A percentile compares a stretch with the other conserved stretches of the same genome.
phyloP scores from a whole-genome alignment of 2,888 invertebrate species.

The Cinara cedri region DNA sequence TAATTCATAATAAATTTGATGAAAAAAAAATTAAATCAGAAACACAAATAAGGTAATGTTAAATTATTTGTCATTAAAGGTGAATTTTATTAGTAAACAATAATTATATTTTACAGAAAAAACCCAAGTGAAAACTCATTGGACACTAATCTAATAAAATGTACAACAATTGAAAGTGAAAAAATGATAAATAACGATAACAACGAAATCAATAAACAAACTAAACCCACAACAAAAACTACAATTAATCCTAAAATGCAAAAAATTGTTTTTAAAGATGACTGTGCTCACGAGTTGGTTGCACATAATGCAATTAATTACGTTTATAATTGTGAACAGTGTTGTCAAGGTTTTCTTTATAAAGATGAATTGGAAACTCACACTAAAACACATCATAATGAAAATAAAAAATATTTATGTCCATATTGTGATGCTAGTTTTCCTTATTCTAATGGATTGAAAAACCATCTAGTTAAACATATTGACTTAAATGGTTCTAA shows the following conservation, averaged over 20 bases:
- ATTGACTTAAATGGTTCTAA: conserved; percentile 9
- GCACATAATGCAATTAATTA: background rate
- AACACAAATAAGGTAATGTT: background rate
- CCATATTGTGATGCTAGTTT: conserved; percentile 53
- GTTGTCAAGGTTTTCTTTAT: conserved; percentile 9
- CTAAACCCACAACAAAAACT: background rate
- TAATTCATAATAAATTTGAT: conserved; percentile 17
- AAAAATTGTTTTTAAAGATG: conserved; percentile 46
- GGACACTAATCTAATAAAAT: too few relatives aligned
- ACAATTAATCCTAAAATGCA: conserved; percentile 26
- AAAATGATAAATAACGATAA: background rate
- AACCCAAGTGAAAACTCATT: too few relatives aligned
- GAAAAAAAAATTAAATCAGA: background rate
- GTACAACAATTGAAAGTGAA: background rate
- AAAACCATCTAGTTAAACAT: conserved; percentile 35
- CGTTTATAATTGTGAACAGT: conserved; percentile 28
- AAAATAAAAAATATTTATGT: conserved; percentile 41
- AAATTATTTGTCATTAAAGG: background rate
- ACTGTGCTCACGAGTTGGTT: conserved; percentile 28
- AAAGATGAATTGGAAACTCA: conserved; percentile 29
- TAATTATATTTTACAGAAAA: too few relatives aligned
- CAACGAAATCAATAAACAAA: background rate
- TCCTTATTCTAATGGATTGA: conserved; percentile 31
- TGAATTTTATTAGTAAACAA: too few relatives aligned
- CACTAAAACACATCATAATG: conserved; percentile 3